Base-by-base conservation (phyloP, 2,888 invertebrate species). In the Patella depressa region DNA sequence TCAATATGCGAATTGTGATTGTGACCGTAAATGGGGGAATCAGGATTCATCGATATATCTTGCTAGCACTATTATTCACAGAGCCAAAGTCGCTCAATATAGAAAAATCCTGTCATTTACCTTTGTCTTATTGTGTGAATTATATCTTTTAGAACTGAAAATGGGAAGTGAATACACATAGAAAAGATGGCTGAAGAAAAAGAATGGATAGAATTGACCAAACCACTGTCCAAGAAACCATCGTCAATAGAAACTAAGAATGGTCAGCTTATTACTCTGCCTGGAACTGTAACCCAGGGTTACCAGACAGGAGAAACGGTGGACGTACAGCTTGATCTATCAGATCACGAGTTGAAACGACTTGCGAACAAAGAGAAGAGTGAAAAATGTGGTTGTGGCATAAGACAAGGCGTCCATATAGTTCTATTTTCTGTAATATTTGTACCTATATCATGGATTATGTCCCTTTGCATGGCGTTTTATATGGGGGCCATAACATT, bases 401-500 rank as follows among this genome's bases (percentile, higher is more conserved):
- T 93, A 0, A 92, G 92, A 75, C 93, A 93, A 65, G 95, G 95
- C 0, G 93, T 94, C 15, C 95, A 95, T 88, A 93, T 95, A 72
- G 93, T 94, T 78, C 79, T 95, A 11, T 93, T 95, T 86, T 94
- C 94, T 70, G 84, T 95, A 55, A 80, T 95, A 15, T 94, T 94
- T 88, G 93, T 94, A 84, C 95, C 95, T 15, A 93, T 95, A 91
- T 94, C 95, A 24, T 93, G 94, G 54, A 84, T 94, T 65, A 92
- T 94, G 78, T 95, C 95, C 14, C 93, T 94, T 17, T 89, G 93
- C 73, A 95, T 95, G 87, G 94, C 95, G 1, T 95, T 95, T 89
- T 95, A 95, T 88, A 94, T 95, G 81, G 95, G 95, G 29, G 95
- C 95, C 2, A 91, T 95, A 85, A 94, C 95, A 73, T 95, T 95